These are phyloP conservation scores for Caranx ignobilis DNA, from an alignment of 2,113 vertebrate genomes.

Conservation along the genomic window DNA sequence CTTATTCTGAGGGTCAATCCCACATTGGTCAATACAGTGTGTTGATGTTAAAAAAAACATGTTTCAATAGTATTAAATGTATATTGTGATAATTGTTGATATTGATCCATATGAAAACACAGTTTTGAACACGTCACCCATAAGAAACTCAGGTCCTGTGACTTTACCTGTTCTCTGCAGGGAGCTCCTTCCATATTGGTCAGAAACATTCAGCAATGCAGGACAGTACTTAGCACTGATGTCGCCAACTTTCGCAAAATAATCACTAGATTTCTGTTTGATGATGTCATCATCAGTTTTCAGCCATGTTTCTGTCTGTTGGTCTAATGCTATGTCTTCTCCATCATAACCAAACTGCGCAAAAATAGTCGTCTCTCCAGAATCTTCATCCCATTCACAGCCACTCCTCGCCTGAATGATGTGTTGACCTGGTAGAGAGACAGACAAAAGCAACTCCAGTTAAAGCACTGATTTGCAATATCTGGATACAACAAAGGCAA, in stretches of 20 bases:
- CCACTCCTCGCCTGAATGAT: fast-evolving
- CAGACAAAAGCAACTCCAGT: background rate
- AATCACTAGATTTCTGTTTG: background rate
- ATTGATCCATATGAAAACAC: background rate
- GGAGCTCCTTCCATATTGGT: background rate
- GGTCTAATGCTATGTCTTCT: slow-evolving; percentile 24
- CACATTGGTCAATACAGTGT: too few relatives aligned
- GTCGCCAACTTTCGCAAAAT: too few relatives aligned
- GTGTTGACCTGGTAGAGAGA: slow-evolving; percentile 33
- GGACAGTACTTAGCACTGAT: too few relatives aligned
- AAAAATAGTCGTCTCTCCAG: background rate
- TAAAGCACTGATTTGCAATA: background rate
- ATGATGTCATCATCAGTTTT: fast-evolving
- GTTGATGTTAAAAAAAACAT: too few relatives aligned
- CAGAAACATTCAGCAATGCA: slow-evolving; percentile 48
- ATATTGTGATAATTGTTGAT: too few relatives aligned
- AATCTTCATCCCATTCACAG: background rate
- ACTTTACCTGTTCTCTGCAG: background rate
- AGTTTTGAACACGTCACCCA: too few relatives aligned
- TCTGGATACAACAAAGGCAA: too few relatives aligned
- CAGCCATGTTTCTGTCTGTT: background rate
- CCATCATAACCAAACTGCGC: background rate
- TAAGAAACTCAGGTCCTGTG: too few relatives aligned
- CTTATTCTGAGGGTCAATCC: too few relatives aligned
- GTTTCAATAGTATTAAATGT: too few relatives aligned